A percentile compares a stretch with the other conserved stretches of the same genome.
Conservation (phyloP, 2,797 vertebrate genomes). For the Oceanodroma leucorhoa region DNA sequence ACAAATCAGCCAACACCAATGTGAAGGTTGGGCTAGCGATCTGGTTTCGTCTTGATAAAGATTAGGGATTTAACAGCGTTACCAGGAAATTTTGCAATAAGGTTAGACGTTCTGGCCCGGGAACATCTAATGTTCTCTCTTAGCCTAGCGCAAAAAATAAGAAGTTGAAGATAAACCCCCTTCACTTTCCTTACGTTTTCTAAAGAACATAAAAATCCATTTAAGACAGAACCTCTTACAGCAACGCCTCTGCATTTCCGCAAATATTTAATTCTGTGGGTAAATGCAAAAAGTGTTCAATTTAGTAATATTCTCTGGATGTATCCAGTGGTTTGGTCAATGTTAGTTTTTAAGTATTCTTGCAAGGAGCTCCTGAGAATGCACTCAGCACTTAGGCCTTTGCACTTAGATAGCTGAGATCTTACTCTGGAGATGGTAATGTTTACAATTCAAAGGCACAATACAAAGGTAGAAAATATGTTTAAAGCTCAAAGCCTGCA, state of each 20-base stretch:
- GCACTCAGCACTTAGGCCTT: not conserved
- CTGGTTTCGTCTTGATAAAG: not conserved
- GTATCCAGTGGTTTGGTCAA: not conserved
- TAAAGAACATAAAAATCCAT: not conserved
- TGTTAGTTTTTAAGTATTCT: not conserved
- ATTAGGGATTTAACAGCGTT: not conserved
- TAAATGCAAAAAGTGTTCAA: not conserved
- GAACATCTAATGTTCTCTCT: not conserved
- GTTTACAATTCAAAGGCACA: not conserved
- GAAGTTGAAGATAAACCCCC: not conserved
- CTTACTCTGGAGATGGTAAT: accelerated
- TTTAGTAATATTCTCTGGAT: not conserved
- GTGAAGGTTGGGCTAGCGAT: not conserved
- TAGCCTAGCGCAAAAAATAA: not conserved
- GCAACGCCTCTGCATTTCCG: not conserved
- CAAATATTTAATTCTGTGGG: not conserved
- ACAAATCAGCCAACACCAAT: not conserved
- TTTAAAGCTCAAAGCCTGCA: not conserved
- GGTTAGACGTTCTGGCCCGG: not conserved
- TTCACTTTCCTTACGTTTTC: not conserved
- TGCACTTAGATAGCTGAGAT: not conserved
- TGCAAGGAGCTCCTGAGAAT: not conserved
- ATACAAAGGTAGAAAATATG: not conserved
- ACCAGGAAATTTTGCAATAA: not conserved
- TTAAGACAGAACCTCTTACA: not conserved